Evolutionary conservation across 2,888 invertebrate species (phyloP), one percentile per base, ranked within the genome.

Genomic region (Meteorus cinctellus): DNA sequence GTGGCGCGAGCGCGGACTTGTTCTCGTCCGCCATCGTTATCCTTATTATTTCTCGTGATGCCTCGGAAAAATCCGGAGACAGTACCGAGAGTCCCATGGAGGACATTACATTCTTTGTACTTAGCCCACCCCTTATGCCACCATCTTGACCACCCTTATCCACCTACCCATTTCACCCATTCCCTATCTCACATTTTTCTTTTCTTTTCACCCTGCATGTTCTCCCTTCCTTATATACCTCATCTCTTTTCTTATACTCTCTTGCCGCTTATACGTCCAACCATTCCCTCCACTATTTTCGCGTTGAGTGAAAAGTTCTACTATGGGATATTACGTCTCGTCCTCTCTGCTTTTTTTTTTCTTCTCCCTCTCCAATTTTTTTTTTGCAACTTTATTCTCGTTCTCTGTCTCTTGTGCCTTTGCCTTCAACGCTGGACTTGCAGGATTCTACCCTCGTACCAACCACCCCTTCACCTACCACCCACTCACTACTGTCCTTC

Each of bases 261-360:
- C 72, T 62, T 16, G 24, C 62, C 63, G 29, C 68, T 69, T 73
- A 45, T 34, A 45, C 60, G 10, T 41, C 41, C 65, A 59, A n/a
- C 60, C 63, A 66, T 74, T 67, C 67, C 74, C 74, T 67, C 73
- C 83, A 79, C 83, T 85, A 84, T 85, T 85, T 84, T 85, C 83
- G 83, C 85, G 85, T 84, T 85, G 85, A 86, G 87, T 88, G 87
- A 88, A 88, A 88, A 88, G 88, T 88, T 88, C 87, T 88, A 87
- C 87, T 86, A 0, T 82, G 85, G 86, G 87, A 87, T 88, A 88
- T 88, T 88, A 88, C 87, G 84, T 79, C 86, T 84, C 84, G 83
- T 79, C 83, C 84, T 81, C 80, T 51, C n/a, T 45, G 45, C 45
- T 45, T 45, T 16, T 48, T 48, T n/a, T 48, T n/a, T 48, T 48